phyloP scores from a whole-genome alignment of 2,797 vertebrate species.

The Cetoscarus ocellatus region DNA sequence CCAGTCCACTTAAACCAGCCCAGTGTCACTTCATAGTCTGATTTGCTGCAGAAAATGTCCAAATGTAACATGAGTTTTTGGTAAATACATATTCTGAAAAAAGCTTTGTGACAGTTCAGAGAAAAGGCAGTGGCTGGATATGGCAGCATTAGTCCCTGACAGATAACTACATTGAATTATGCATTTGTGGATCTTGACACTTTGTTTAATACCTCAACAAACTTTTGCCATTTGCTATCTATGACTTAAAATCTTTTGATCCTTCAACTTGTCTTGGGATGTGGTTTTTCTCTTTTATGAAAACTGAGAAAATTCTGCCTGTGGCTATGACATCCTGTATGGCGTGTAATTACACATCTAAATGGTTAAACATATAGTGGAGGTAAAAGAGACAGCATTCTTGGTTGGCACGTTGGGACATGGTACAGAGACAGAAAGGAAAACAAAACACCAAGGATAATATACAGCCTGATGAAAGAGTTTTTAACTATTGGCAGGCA shows the following conservation, averaged over 20 bases:
- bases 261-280: conserved; percentile 29
- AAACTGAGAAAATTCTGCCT: conserved; percentile 41
- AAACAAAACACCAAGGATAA: conserved; percentile 44
- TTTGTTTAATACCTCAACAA: conserved; percentile 7
- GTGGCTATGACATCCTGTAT: conserved; percentile 33
- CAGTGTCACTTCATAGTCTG: no score
- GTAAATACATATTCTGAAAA: no score
- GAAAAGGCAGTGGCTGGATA: no score
- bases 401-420: conserved; percentile 67
- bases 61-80: no score
- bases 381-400: conserved; percentile 67
- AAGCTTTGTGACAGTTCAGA: no score
- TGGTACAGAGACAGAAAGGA: conserved; percentile 45
- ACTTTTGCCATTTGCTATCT: conserved; percentile 1
- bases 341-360: conserved; percentile 68
- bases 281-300: conserved; percentile 39
- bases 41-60: no score
- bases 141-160: not conserved
- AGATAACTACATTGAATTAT: not conserved
- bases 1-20: no score
- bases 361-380: conserved; percentile 61
- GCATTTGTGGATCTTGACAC: not conserved
- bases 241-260: conserved; percentile 8
- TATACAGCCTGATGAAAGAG: conserved; percentile 38
- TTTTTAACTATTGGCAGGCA: conserved; percentile 30